Conservation (phyloP, 1,140 invertebrate genomes). For the Dendrolimus punctatus region DNA sequence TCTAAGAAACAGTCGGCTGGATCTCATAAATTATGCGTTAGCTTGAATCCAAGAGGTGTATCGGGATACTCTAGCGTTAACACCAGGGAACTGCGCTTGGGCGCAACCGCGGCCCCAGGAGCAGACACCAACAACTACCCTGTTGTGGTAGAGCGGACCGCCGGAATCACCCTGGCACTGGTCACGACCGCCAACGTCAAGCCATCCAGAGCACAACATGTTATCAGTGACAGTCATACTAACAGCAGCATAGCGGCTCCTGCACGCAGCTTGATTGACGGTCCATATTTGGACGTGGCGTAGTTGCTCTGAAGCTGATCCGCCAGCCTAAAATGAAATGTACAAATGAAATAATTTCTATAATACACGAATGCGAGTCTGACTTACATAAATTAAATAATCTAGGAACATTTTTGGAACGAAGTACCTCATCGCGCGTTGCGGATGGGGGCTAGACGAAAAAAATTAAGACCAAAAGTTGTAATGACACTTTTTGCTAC, state of each 20-base stretch:
- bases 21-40: slow-evolving; percentile 19
- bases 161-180: slow-evolving; percentile 73
- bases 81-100: slow-evolving; percentile 57
- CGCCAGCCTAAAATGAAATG: slow-evolving; percentile 27
- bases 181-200: slow-evolving; percentile 37
- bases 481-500: too few relatives aligned
- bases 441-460: too few relatives aligned
- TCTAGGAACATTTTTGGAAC: too few relatives aligned
- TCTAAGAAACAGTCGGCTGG: too few relatives aligned
- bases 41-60: slow-evolving; percentile 38
- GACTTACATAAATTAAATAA: too few relatives aligned
- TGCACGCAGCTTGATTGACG: slow-evolving; percentile 33
- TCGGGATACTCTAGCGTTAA: slow-evolving; percentile 68
- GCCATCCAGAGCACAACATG: slow-evolving; percentile 45
- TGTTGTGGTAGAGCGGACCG: slow-evolving; percentile 73
- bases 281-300: slow-evolving; percentile 39
- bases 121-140: slow-evolving; percentile 70
- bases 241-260: slow-evolving; percentile 18
- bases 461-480: too few relatives aligned
- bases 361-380: too few relatives aligned
- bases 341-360: neutral
- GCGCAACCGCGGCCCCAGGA: slow-evolving; percentile 74
- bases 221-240: slow-evolving; percentile 27
- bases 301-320: slow-evolving; percentile 30
- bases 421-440: too few relatives aligned